These are phyloP conservation scores for Oxyscelio sp. DNA, from an alignment of 2,888 invertebrate genomes.

Conservation along the genomic window DNA sequence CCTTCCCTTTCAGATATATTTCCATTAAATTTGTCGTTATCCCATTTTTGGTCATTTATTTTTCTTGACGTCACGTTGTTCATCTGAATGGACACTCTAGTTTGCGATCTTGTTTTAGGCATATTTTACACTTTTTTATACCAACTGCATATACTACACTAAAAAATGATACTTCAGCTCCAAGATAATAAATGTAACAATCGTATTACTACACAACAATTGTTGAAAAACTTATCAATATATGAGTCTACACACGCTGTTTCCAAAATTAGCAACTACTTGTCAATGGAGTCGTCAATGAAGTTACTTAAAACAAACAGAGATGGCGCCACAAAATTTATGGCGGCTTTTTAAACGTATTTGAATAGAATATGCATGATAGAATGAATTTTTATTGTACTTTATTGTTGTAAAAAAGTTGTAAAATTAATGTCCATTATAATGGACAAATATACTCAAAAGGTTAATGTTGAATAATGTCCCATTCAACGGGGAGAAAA, in stretches of 20 bases:
- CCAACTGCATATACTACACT: not conserved
- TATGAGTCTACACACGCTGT: not conserved
- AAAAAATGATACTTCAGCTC: not conserved
- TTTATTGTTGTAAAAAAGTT: not conserved
- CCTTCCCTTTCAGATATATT: not conserved
- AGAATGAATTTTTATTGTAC: not conserved
- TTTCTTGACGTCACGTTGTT: conserved; percentile 12
- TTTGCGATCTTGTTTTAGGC: not conserved
- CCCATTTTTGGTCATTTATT: not conserved
- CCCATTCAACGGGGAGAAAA: no score
- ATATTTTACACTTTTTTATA: not conserved
- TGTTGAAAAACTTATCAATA: not conserved
- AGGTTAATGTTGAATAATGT: no score
- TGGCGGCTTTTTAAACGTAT: not conserved
- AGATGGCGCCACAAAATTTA: not conserved
- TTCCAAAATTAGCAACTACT: not conserved
- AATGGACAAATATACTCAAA: no score
- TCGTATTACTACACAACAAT: not conserved
- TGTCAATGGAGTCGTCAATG: not conserved
- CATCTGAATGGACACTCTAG: conserved; percentile 18
- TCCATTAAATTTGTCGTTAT: not conserved
- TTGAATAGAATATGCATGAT: not conserved
- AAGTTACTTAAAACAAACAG: not conserved
- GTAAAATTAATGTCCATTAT: not conserved
- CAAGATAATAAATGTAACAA: not conserved